Base-by-base conservation (phyloP, 1,140 invertebrate genomes). In the Harlomillsia oculata region DNA sequence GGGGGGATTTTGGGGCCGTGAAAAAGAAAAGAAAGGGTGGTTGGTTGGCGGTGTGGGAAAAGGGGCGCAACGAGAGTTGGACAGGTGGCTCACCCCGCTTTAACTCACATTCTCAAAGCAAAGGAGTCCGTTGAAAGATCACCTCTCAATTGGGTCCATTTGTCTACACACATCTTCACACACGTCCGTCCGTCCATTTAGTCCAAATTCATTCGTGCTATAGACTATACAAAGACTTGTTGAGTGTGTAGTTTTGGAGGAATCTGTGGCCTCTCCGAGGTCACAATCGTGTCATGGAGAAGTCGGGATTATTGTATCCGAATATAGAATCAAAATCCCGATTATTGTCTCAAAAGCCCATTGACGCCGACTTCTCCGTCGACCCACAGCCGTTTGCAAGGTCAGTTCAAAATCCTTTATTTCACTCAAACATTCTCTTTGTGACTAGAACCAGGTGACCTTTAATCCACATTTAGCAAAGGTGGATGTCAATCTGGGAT, bases 311-410 rank as follows among this genome's bases (percentile, higher is more conserved):
- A 26, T 44, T 62, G 21, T 58, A 36, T 25, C 37, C 53, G 8
- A 56, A 48, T n/a, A 56, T 54, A 34, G 60, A 54, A 30, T 50
- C 52, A 26, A 59, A 37, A 28, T 25, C 51, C 21, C 40, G 56
- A 29, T 40, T 62, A 20, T 52, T 62, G 13, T 30, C 53, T 23
- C 36, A 51, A 34, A 49, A 57, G 20, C n/a, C 53, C 21, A 60
- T 65, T 36, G 60, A 65, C 20, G 28, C 21, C 6, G 46, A 60
- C 20, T 65, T 59, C 40, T 28, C 26, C 30, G 60, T 65, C n/a
- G 63, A 65, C 54, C 37, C 46, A 36, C 49, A 59, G 29, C 56
- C 63, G 13, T 65, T 65, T 56, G 63, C 63, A 29, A 65, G 63
- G 63, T 65, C 53, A 48, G 30, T 55, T 41, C 32, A 48, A 20